phyloP scores from a whole-genome alignment of 2,797 vertebrate genomes.

The Sebastes diploproa region DNA sequence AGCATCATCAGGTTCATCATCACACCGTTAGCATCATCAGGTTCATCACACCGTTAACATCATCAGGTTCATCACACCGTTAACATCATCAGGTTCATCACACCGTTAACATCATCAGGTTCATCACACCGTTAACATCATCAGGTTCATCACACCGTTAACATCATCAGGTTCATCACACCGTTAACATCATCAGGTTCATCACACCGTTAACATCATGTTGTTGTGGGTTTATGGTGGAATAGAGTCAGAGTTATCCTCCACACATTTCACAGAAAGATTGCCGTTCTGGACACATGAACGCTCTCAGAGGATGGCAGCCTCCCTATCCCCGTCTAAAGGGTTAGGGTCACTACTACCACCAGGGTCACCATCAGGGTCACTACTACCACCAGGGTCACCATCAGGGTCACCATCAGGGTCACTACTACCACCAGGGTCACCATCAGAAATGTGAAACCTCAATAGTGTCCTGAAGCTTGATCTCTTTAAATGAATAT shows the following conservation, averaged over 20 bases:
- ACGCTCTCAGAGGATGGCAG: conserved; percentile 4
- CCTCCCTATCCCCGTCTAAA: not conserved
- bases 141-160: too few relatives aligned
- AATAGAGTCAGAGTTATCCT: conserved; percentile 21
- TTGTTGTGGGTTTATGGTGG: conserved; percentile 31
- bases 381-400: not conserved
- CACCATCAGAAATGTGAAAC: not conserved
- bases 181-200: too few relatives aligned
- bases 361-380: not conserved
- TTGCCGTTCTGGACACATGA: conserved; percentile 27
- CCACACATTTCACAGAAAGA: conserved; percentile 33
- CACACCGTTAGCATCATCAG: too few relatives aligned
- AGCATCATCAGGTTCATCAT: too few relatives aligned
- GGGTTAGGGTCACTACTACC: not conserved
- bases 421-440: too few relatives aligned
- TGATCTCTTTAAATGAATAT: not conserved
- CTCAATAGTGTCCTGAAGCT: not conserved
- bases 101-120: too few relatives aligned
- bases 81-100: too few relatives aligned
- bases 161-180: too few relatives aligned
- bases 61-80: too few relatives aligned
- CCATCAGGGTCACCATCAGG: too few relatives aligned
- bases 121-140: too few relatives aligned
- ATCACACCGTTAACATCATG: not conserved
- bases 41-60: too few relatives aligned